These are phyloP conservation scores for Dasypolia templi DNA, from an alignment of 2,888 invertebrate genomes.

Conservation along the genomic window DNA sequence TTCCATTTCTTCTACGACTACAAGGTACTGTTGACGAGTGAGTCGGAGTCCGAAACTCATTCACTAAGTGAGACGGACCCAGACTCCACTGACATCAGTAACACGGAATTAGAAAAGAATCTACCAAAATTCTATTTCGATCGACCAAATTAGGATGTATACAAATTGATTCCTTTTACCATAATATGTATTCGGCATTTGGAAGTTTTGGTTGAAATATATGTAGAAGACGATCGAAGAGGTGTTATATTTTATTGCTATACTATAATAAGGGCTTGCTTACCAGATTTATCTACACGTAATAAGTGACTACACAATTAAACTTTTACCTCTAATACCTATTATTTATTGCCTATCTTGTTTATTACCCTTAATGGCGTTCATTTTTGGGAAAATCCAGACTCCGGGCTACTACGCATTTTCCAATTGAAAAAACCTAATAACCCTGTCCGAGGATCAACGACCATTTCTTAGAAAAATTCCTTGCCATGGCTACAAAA, in stretches of 20 bases:
- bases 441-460: background rate
- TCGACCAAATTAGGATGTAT: background rate
- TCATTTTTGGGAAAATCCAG: background rate
- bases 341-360: background rate
- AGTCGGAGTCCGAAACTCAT: background rate
- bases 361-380: background rate
- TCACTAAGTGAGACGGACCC: fast-evolving
- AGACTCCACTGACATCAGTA: background rate
- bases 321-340: background rate
- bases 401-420: background rate
- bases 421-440: background rate
- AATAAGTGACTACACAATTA: background rate
- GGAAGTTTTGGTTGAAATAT: constrained; percentile 10
- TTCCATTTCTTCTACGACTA: constrained; percentile 87
- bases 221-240: background rate
- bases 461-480: too few species aligned
- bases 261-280: background rate
- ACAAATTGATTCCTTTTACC: background rate
- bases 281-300: background rate
- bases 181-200: background rate
- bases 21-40: constrained; percentile 69
- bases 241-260: background rate
- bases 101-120: constrained; percentile 4
- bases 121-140: constrained; percentile 25
- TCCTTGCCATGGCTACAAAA: too few species aligned